Percentiles rank a stretch among this genome's conserved stretches.
Conservation (phyloP, 2,113 vertebrate species). For the Centropus bengalensis region DNA sequence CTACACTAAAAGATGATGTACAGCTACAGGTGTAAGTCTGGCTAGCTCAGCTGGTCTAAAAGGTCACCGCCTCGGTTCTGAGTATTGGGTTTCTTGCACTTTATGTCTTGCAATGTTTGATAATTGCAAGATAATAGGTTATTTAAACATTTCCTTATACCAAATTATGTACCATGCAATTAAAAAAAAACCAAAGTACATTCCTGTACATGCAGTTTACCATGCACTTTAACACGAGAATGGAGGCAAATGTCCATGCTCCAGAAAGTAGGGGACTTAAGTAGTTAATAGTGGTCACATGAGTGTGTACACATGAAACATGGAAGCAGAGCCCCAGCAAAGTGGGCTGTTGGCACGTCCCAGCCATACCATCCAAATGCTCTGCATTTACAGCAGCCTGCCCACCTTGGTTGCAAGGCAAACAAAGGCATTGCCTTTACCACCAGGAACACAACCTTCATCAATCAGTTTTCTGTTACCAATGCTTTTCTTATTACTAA, state of each 20-base stretch:
- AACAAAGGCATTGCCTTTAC: not conserved
- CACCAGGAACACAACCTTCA: not conserved
- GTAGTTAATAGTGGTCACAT: not conserved
- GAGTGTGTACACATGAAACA: not conserved
- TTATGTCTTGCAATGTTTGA: conserved; percentile 59
- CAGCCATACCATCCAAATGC: not conserved
- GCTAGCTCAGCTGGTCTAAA: conserved; percentile 70
- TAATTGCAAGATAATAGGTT: conserved; percentile 60
- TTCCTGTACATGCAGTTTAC: not conserved
- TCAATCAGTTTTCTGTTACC: not conserved
- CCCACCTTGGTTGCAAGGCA: not conserved
- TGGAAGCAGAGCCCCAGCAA: not conserved
- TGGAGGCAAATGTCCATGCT: not conserved
- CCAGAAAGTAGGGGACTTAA: not conserved
- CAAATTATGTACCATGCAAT: not conserved
- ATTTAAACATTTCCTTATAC: conserved; percentile 26
- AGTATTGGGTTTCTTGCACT: conserved; percentile 74
- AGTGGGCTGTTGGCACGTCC: not conserved
- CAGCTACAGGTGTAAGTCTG: conserved; percentile 73
- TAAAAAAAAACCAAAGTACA: not conserved
- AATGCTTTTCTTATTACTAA: not conserved
- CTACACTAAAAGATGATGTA: conserved; percentile 54
- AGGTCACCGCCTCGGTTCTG: conserved; percentile 67
- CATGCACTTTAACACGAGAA: not conserved
- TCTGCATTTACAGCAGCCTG: not conserved